Conservation (phyloP, 2,797 vertebrate genomes). For the Peromyscus nudipes region DNA sequence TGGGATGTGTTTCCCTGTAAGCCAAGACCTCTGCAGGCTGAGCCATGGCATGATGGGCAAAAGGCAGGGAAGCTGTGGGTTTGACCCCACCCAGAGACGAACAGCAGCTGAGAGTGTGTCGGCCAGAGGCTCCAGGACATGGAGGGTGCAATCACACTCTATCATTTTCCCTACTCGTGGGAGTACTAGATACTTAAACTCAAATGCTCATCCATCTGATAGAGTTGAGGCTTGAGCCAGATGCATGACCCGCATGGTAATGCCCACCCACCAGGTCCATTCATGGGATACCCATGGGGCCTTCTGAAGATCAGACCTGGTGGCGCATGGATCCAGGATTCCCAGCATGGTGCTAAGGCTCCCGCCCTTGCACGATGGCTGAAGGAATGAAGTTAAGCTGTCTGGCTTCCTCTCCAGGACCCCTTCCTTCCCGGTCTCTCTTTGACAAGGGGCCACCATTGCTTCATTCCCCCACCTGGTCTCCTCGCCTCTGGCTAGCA, state of each 20-base stretch:
- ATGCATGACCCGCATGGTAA: not conserved
- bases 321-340: not conserved
- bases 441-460: not conserved
- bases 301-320: not conserved
- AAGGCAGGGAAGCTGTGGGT: no score
- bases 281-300: not conserved
- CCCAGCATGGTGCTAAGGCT: not conserved
- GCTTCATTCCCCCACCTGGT: not conserved
- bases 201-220: not conserved
- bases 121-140: slow-evolving; percentile 64
- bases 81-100: not conserved
- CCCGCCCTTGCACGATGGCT: not conserved
- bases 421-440: not conserved
- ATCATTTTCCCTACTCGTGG: not conserved
- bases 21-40: not conserved
- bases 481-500: not conserved
- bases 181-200: not conserved
- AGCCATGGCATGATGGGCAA: not conserved
- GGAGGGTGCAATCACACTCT: not conserved
- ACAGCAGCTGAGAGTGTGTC: not conserved
- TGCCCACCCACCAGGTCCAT: not conserved
- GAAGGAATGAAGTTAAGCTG: not conserved
- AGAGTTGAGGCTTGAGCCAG: not conserved
- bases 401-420: not conserved
- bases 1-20: no score